Evolutionary conservation across 1,140 invertebrate genomes (phyloP), one percentile per base, ranked within the genome.

Genomic region (Eciton burchellii): DNA sequence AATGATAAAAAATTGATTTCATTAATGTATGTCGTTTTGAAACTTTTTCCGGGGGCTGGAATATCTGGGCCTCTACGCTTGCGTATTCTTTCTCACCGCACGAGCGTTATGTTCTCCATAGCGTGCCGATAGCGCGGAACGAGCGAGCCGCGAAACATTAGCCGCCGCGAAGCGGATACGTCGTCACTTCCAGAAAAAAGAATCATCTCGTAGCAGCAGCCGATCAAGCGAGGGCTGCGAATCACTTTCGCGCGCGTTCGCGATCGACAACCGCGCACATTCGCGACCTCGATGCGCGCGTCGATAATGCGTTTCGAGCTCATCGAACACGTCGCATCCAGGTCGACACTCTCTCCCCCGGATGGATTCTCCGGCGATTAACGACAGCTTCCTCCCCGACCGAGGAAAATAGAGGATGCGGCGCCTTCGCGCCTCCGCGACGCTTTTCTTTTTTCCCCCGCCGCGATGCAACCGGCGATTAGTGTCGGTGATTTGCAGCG

Each of bases 261-360:
- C 26, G 62, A 81, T 82, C 57, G 56, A 49, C 45, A 56, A 68
- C n/a, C n/a, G n/a, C n/a, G 72, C 56, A 57, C 60, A 47, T 65
- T 66, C 63, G 68, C 73, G 85, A 88, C 89, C 89, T 85, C 88
- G 84, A 89, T 90, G 76, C 57, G 66, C 57, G 59, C 74, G n/a
- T 45, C 74, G 81, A 90, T 86, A 87, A 84, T 49, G 52, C 49
- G 43, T 72, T 84, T 84, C 49, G 63, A 83, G 82, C 73, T 87
- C 74, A 81, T 87, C 85, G 74, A 87, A 74, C 52, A 62, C 19
- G 77, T 87, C 81, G 21, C 82, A 89, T 90, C 68, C 81, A 86
- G 87, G 85, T 89, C 89, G 79, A 89, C 86, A 91, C 88, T 89
- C 87, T 89, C 84, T 86, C 59, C 59, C 60, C 19, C n/a, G n/a